Evolutionary conservation across 1,140 invertebrate genomes (phyloP), one percentile per base, ranked within the genome.

Genomic region (Archegozetes longisetosus): DNA sequence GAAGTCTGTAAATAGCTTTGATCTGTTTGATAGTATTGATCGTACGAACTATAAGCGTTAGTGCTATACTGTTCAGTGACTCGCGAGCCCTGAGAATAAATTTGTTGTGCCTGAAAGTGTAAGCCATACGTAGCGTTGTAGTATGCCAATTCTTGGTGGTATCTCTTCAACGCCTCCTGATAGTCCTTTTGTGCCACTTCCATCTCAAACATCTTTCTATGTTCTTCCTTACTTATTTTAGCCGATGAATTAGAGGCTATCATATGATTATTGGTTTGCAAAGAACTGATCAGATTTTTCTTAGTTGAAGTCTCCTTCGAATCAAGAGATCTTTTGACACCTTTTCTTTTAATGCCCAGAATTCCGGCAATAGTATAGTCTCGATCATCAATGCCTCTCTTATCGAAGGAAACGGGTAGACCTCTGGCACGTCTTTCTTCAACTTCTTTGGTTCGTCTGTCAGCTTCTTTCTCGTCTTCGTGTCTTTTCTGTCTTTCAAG

Each of bases 401-500:
- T 54, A 14, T 29, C 20, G 1, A 3, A 25, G 17, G 40, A 27
- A n/a, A 56, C 4, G 14, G 61, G 53, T 49, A 55, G 28, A 49
- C 56, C 50, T 58, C 28, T 22, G 17, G 56, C 56, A 12, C 40
- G 53, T 40, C 58, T 50, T 28, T 64, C 61, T 63, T 61, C 52
- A 25, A 55, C 24, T 58, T 65, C 64, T 29, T 29, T 61, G 1
- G 60, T 40, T 24, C 55, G 51, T 22, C 61, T 51, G 57, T 69
- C 80, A 58, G 87, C 88, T 77, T 91, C 87, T 59, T 85, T 74
- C 72, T 93, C 89, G 67, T 92, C 88, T 67, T 91, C 86, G 68
- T 89, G 88, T 84, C 90, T 88, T 70, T 88, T 84, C 69, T 91
- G 85, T 52, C 88, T 78, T 68, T 94, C 86, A 66, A 92, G 91